Conservation (phyloP, 2,888 invertebrate genomes). For the Brassicogethes aeneus region DNA sequence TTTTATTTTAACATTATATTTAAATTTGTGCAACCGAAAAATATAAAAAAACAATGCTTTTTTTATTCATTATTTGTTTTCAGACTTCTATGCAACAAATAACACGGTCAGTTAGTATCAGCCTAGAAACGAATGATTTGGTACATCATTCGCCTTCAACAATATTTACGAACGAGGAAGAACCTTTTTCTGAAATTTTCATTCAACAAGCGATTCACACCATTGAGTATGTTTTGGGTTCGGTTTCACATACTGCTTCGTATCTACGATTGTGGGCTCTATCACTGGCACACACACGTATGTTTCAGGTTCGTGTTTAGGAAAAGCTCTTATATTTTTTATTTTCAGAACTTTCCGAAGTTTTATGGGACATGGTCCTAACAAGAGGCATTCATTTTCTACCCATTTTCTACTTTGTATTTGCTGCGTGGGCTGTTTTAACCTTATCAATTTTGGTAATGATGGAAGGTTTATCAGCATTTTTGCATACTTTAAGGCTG, state of each 20-base stretch:
- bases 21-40: too few species aligned
- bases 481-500: slow-evolving; percentile 93
- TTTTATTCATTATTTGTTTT: too few species aligned
- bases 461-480: slow-evolving; percentile 99
- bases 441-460: slow-evolving; percentile 92
- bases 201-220: slow-evolving; percentile 94
- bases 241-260: slow-evolving; percentile 97
- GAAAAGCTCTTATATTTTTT: slow-evolving; percentile 6
- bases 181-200: slow-evolving; percentile 76
- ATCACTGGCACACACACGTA: slow-evolving; percentile 95
- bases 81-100: too few species aligned
- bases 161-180: too few species aligned
- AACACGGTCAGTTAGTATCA: too few species aligned
- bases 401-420: slow-evolving; percentile 74
- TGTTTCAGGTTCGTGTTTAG: slow-evolving; percentile 38
- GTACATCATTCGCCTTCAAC: too few species aligned
- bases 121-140: too few species aligned
- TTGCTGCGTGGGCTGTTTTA: slow-evolving; percentile 87
- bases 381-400: slow-evolving; percentile 64
- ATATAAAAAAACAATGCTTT: too few species aligned
- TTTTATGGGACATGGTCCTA: slow-evolving; percentile 92
- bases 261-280: slow-evolving; percentile 98
- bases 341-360: slow-evolving; percentile 69
- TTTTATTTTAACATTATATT: too few species aligned
- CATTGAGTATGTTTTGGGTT: slow-evolving; percentile 96